Evolutionary conservation across 2,888 invertebrate genomes (phyloP), one percentile per base, ranked within the genome.

Genomic region (Dione juno): DNA sequence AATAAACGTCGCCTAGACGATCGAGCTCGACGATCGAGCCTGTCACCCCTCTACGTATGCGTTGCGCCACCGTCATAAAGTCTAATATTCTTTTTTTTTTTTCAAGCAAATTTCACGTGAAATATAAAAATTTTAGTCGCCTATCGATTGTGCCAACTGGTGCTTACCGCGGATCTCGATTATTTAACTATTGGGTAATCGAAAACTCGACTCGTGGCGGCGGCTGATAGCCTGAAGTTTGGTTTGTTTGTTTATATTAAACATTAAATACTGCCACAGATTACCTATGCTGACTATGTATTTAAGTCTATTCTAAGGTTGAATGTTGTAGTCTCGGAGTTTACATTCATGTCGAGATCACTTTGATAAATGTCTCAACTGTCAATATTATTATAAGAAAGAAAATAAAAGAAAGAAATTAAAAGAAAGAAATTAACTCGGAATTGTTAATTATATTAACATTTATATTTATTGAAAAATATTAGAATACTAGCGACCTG

Each of bases 71-170:
- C 79, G 82, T 80, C 74, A 81, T 87, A 89, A 80, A 84, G 87
- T 77, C 78, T 74, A 88, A 78, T 83, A 79, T 88, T 28, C 61
- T 66, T 61, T 69, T 70, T 69, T 73, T 73, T 71, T 67, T 69
- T 52, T 66, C 74, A 13, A 76, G 75, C 73, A 48, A 74, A 74
- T 66, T 67, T 67, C 52, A 68, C 53, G 73, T 72, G 74, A 71
- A 75, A 40, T 66, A 72, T 84, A 84, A 89, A 91, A 90, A 89
- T 84, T 82, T 81, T 84, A 85, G 82, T 84, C 82, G 85, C 80
- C 71, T 90, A 92, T 92, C 86, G 93, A 93, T 92, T 92, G 93
- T 93, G 85, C 92, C 93, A 92, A 87, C 88, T 88, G 83, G 93
- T 91, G 92, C 92, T 91, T 88, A 84, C 85, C 93, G 76, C 92